phyloP scores from a whole-genome alignment of 2,888 invertebrate genomes.

The Venusia cambrica region DNA sequence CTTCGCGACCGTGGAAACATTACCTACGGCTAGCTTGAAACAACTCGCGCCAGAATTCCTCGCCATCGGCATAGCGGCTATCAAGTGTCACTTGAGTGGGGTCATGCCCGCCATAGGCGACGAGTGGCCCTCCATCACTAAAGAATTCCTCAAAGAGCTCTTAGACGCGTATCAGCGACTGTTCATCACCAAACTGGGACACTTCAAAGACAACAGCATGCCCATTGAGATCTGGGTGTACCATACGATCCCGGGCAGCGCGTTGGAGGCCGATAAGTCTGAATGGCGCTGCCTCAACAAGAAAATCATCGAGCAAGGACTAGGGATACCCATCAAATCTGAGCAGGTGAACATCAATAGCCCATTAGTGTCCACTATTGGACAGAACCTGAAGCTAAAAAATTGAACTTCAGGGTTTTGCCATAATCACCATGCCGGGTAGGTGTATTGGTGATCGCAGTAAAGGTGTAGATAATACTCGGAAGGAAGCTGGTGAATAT shows the following conservation, averaged over 20 bases:
- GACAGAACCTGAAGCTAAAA: too few relatives aligned
- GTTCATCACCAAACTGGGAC: constrained; percentile 79
- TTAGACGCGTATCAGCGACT: constrained; percentile 70
- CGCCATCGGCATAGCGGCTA: constrained; percentile 77
- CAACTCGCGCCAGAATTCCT: constrained; percentile 74
- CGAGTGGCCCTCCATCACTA: constrained; percentile 83
- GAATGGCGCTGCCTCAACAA: constrained; percentile 85
- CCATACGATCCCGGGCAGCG: constrained; percentile 80
- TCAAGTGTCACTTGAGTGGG: constrained; percentile 85
- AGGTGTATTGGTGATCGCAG: too few relatives aligned
- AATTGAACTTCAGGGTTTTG: too few relatives aligned
- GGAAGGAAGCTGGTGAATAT: too few relatives aligned
- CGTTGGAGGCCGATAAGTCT: constrained; percentile 83
- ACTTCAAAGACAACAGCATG: constrained; percentile 70
- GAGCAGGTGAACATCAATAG: constrained; percentile 43
- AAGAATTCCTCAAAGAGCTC: constrained; percentile 80
- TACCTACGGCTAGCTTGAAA: constrained; percentile 67
- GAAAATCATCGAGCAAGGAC: constrained; percentile 83
- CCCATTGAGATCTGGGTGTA: constrained; percentile 85
- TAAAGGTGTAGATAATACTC: too few relatives aligned
- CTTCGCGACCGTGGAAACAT: constrained; percentile 77
- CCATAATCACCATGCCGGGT: too few relatives aligned
- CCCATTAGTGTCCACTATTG: too few relatives aligned
- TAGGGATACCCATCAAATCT: constrained; percentile 73
- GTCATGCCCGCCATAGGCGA: constrained; percentile 85